Percentiles rank a stretch among this genome's conserved stretches.
Evolutionary conservation across 2,797 vertebrate genomes (phyloP).

Genomic region (Chlorospingus semifuscus): DNA sequence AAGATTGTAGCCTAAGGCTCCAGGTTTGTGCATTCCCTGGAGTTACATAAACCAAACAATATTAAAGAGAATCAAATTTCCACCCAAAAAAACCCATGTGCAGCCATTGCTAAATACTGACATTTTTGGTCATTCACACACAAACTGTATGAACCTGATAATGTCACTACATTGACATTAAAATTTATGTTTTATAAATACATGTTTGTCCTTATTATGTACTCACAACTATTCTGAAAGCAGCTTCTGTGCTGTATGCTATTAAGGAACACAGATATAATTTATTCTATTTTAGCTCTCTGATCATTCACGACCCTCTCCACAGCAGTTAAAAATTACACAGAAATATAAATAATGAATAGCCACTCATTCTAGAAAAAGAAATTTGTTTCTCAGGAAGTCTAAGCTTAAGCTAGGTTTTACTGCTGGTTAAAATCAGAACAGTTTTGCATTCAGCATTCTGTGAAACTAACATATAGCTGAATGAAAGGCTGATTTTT

Average conservation of each 20-base stretch:
- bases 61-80: neutral
- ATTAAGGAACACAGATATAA: neutral
- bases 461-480: neutral
- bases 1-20: neutral
- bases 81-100: neutral
- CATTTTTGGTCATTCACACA: neutral
- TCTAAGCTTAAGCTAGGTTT: neutral
- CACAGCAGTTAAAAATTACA: neutral
- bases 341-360: neutral
- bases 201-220: neutral
- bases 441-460: neutral
- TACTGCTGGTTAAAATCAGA: constrained; percentile 4
- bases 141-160: neutral
- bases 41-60: neutral
- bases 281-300: neutral
- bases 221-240: neutral
- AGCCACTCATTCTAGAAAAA: neutral
- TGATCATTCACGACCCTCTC: neutral
- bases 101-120: neutral
- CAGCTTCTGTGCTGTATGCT: neutral
- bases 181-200: neutral
- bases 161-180: neutral
- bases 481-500: neutral
- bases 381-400: neutral
- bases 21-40: neutral